Conservation (phyloP, 2,888 invertebrate species). For the Gisinianus flammeolus region DNA sequence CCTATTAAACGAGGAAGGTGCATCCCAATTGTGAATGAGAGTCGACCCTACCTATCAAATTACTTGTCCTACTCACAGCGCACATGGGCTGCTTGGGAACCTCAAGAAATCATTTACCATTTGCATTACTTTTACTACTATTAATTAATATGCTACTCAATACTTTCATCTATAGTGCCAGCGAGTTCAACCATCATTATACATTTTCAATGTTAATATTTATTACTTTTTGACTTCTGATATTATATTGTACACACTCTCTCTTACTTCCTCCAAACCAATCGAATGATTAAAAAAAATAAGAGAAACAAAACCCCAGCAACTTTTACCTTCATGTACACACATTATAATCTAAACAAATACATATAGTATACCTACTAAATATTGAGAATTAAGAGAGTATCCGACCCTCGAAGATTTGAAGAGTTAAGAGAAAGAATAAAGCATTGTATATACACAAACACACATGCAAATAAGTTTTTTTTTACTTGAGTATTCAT, state of each 20-base stretch:
- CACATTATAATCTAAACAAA: no score
- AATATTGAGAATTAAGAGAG: no score
- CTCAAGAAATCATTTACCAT: constrained; percentile 27
- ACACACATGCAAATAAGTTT: no score
- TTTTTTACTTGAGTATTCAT: constrained; percentile 2
- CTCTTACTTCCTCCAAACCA: background rate
- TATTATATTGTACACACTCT: background rate
- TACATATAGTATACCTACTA: no score
- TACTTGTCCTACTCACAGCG: constrained; percentile 2
- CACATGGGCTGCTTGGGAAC: no score
- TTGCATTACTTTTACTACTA: constrained; percentile 31
- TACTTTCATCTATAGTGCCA: background rate
- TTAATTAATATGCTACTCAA: constrained; percentile 35
- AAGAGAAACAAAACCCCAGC: background rate
- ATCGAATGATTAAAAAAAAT: background rate
- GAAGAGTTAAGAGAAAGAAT: no score
- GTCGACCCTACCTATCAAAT: constrained; percentile 25
- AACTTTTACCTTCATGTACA: no score
- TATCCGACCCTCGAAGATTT: no score
- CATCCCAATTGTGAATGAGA: constrained; percentile 7
- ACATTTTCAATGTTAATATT: constrained; percentile 26
- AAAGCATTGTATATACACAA: no score
- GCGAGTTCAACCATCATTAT: constrained; percentile 17
- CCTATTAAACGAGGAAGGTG: no score
- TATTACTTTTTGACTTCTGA: background rate